Evolutionary conservation across 2,113 vertebrate species (phyloP).

Genomic region (Oncorhynchus masou): DNA sequence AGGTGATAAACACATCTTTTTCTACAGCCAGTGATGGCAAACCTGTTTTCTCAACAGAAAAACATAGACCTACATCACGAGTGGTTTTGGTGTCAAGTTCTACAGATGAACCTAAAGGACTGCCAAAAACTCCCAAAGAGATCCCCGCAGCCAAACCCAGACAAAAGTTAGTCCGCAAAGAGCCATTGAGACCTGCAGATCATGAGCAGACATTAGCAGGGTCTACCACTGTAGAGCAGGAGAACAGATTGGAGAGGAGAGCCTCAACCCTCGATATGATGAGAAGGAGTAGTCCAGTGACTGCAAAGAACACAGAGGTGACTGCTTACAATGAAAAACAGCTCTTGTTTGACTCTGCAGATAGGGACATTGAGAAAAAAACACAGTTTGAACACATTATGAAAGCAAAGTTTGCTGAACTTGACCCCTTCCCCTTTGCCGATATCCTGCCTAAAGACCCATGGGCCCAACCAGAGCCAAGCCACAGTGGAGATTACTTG

Average conservation of each 20-base stretch:
- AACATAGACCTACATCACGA: conserved; percentile 26
- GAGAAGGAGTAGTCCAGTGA: background rate
- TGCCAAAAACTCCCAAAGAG: conserved; percentile 25
- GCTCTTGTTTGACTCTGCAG: conserved; percentile 10
- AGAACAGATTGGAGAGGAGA: conserved; percentile 14
- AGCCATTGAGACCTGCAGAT: conserved; percentile 36
- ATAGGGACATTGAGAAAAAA: conserved; percentile 19
- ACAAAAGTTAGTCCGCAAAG: conserved; percentile 42
- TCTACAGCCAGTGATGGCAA: background rate
- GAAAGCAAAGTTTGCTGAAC: conserved; percentile 15
- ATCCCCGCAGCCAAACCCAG: conserved; percentile 64
- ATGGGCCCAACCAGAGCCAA: conserved; percentile 40
- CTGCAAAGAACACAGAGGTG: background rate
- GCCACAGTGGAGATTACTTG: conserved; percentile 23
- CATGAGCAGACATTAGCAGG: conserved; percentile 4
- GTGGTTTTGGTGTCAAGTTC: conserved; percentile 9
- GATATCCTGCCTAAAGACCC: conserved; percentile 47
- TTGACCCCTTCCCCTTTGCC: conserved; percentile 50
- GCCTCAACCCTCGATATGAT: background rate
- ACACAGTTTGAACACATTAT: background rate
- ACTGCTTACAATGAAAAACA: background rate
- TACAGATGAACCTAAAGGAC: conserved; percentile 27
- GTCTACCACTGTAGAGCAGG: background rate
- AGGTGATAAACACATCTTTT: conserved; percentile 18
- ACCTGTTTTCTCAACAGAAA: conserved; percentile 3